Evolutionary conservation across 1,140 invertebrate genomes (phyloP), one percentile per base, ranked within the genome.

Genomic region (Zaprionus tsacasi): DNA sequence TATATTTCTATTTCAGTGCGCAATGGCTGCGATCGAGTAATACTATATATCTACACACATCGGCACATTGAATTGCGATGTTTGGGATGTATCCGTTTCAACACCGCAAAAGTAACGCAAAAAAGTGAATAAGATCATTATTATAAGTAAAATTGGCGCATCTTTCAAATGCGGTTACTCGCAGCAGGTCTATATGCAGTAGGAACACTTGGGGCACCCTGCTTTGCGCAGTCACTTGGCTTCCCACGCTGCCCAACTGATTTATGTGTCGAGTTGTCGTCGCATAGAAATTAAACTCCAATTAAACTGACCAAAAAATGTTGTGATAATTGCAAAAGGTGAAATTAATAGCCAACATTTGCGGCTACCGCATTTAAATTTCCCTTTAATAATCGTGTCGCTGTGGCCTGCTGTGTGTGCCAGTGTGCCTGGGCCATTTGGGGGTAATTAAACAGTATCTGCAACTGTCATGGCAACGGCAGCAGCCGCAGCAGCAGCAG

Each of bases 261-360:
- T 70, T 76, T 70, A 71, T 59, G 61, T 10, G 7, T 35, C 48
- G 45, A 73, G 70, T 78, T 88, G 81, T 79, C 82, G 68, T 48
- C 70, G 45, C 45, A 50, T 66, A 68, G 27, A 54, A 70, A 89
- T 89, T 88, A 88, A 89, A 83, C 57, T 80, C 65, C 83, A 83
- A 88, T 88, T 88, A 88, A 87, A 56, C 45, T 76, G 81, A 79
- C 85, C 85, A 58, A 74, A 75, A 83, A 89, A 81, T 90, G 81
- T 76, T 85, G 78, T 88, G 81, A 89, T 90, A 88, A 88, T 88
- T 88, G 72, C 76, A 67, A 70, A 70, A 27, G 73, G 70, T 81
- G 85, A 90, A 76, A 90, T 89, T 85, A 89, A 88, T 89, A 85
- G 78, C 78, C 67, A 56, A 85, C 81, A 89, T 88, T 89, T 73